Base-by-base conservation (phyloP, 2,113 vertebrate species). In the Toxostoma redivivum region DNA sequence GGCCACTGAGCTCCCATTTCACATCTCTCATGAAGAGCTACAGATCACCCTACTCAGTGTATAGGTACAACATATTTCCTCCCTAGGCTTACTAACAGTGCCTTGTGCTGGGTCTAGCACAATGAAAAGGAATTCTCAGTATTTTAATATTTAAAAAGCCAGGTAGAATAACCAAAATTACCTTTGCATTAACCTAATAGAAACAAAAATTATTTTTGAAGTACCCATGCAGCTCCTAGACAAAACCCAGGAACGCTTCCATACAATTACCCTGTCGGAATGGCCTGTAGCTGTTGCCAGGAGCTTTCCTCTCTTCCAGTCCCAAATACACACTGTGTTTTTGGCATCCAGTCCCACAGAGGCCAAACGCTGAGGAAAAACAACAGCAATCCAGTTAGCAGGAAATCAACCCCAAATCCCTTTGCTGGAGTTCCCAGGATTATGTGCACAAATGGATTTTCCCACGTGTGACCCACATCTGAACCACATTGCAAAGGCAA, bases 271-370 rank as follows among this genome's bases (percentile, higher is more conserved):
- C 98, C 98, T 97, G 94, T 98, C 98, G 0, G 99, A 99, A 97
- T 99, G 99, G 94, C 99, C 99, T 0, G 99, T 99, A 31, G 99
- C 99, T 21, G 98, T 98, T 62, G 99, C 99, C 80, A 99, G 97
- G 53, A 99, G 98, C 76, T 98, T 98, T 86, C 99, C 99, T 96
- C 98, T 99, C 95, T 98, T 99, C 99, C 99, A 99, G 93, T 99
- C 99, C 99, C 99, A 99, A 71, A 99, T 97, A 77, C 99, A 99
- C 85, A 99, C 96, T 1, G 99, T 99, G 93, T 99, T 99, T 98
- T 99, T 99, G 97, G 99, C 99, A 96, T 99, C 99, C 83, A 99
- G 97, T 82, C 99, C 99, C 54, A 99, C 98, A 0, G 99, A 99
- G 31, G 98, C 99, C 94, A 99, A 97, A 56, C 98, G 98, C 99